Evolutionary conservation across 2,888 invertebrate species (phyloP), one percentile per base, ranked within the genome.

Genomic region (Parthenolecanium corni): DNA sequence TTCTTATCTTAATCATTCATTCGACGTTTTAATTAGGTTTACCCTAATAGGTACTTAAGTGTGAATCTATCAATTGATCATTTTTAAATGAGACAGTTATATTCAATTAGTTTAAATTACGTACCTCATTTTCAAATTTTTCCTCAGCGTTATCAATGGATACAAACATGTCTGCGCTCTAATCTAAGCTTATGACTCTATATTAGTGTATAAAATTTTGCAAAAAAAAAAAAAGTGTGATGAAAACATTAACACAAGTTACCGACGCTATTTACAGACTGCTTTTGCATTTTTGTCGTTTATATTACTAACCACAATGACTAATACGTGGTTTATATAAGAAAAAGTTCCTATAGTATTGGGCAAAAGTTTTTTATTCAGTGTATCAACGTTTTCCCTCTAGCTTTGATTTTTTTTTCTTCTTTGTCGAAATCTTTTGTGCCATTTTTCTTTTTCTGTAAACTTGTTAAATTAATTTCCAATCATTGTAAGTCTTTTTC

Each of bases 61-160:
- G n/a, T n/a, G n/a, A n/a, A n/a, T n/a, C n/a, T n/a, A n/a, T n/a
- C n/a, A n/a, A n/a, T n/a, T n/a, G n/a, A n/a, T n/a, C n/a, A n/a
- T n/a, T n/a, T n/a, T n/a, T n/a, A n/a, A n/a, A n/a, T n/a, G n/a
- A n/a, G n/a, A n/a, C n/a, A n/a, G n/a, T n/a, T n/a, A n/a, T n/a
- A n/a, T n/a, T n/a, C n/a, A n/a, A n/a, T n/a, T n/a, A n/a, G n/a
- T n/a, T n/a, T n/a, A n/a, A n/a, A n/a, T n/a, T 42, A 40, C 56
- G 2, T 56, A 56, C 56, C 46, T 56, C 56, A 56, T 56, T 56
- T 56, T 23, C 56, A 24, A 25, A 25, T 56, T 25, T 44, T 3
- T 56, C 56, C 16, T 56, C 42, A 25, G 44, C 25, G 12, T 56
- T 16, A 24, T 56, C 56, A 1, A 46, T 23, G 6, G 44, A 56